Evolutionary conservation across 2,113 vertebrate genomes (phyloP).

Genomic region (Anser cygnoides): DNA sequence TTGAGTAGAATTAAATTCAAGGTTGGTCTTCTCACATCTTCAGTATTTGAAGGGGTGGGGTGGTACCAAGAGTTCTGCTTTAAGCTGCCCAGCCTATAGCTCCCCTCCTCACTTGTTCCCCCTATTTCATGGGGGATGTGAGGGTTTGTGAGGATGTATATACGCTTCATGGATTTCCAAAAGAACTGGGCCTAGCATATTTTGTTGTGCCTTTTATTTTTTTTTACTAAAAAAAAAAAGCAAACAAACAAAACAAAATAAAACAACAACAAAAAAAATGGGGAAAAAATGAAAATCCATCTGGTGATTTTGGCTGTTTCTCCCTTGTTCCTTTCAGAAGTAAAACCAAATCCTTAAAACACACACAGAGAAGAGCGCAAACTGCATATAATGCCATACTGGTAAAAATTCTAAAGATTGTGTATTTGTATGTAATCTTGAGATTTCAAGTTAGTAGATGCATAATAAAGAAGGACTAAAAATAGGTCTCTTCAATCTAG

Average conservation of each 20-base stretch:
- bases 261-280: too few species aligned
- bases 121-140: not conserved
- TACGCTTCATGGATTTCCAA: not conserved
- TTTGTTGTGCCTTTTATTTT: not conserved
- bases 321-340: not conserved
- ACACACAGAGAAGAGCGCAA: not conserved
- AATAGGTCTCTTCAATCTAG: not conserved
- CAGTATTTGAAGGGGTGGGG: not conserved
- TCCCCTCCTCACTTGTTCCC: not conserved
- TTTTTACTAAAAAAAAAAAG: not conserved
- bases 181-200: not conserved
- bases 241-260: too few species aligned
- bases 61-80: not conserved
- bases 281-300: not conserved
- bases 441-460: not conserved
- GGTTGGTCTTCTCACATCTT: not conserved
- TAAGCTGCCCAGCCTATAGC: not conserved
- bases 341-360: not conserved
- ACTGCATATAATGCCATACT: not conserved
- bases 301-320: not conserved
- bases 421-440: not conserved
- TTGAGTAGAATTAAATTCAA: not conserved
- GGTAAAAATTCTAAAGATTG: not conserved
- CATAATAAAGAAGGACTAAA: not conserved
- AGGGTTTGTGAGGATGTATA: not conserved